Conservation (phyloP, 2,797 vertebrate genomes). For the Aplochiton taeniatus region DNA sequence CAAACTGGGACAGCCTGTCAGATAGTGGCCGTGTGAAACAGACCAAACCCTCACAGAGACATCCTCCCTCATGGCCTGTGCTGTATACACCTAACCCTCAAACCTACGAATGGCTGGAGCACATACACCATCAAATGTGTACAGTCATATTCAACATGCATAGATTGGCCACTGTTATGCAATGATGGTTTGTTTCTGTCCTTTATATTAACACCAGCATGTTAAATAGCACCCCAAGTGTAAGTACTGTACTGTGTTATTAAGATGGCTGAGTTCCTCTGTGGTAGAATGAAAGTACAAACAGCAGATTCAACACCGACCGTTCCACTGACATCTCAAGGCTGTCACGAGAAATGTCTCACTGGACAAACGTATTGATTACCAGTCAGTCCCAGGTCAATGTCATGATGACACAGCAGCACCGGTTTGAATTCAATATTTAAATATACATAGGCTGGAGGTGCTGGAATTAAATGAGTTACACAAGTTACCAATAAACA, state of each 20-base stretch:
- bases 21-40: conserved; percentile 22
- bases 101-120: background rate
- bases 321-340: conserved; percentile 40
- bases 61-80: conserved; percentile 23
- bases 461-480: no score
- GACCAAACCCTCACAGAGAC: background rate
- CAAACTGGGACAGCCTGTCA: conserved; percentile 29
- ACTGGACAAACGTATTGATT: conserved; percentile 39
- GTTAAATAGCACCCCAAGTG: no score
- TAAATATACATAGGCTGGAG: no score
- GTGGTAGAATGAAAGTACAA: conserved; percentile 28
- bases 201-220: no score
- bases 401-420: conserved; percentile 25
- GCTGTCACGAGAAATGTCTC: conserved; percentile 17
- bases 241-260: background rate
- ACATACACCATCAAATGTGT: no score
- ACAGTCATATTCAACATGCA: no score
- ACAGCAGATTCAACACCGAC: conserved; percentile 34
- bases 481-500: no score
- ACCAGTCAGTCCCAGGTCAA: conserved; percentile 27
- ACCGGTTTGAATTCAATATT: background rate
- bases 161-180: no score
- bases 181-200: no score
- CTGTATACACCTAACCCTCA: conserved; percentile 9
- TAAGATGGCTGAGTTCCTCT: conserved; percentile 6